These are phyloP conservation scores for Dasysyrphus tricinctus DNA, from an alignment of 2,888 invertebrate species.

Conservation along the genomic window DNA sequence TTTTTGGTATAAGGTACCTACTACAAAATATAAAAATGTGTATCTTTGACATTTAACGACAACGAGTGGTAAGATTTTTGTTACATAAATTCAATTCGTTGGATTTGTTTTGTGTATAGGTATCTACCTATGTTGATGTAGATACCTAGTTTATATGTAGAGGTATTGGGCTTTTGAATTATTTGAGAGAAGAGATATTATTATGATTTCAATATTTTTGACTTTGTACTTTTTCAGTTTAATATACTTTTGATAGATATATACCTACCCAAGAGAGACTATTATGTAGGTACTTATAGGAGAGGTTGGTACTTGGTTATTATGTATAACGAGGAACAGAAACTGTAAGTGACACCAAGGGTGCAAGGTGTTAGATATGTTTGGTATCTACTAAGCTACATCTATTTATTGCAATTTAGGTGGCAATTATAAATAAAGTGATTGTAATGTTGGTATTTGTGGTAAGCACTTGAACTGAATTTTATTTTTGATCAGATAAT, in stretches of 20 bases:
- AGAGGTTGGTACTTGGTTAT: no score
- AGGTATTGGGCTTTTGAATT: not conserved
- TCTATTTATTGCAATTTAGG: not conserved
- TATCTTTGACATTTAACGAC: conserved; percentile 8
- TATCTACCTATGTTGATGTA: no score
- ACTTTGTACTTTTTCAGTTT: no score
- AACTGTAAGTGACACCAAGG: conserved; percentile 58
- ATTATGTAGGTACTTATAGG: no score
- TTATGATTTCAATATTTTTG: not conserved
- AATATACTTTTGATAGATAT: no score
- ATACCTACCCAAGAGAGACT: no score
- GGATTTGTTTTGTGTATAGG: not conserved
- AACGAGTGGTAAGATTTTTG: conserved; percentile 2
- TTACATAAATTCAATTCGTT: conserved; percentile 6
- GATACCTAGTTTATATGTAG: not conserved
- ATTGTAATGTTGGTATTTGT: conserved; percentile 56
- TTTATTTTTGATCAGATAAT: not conserved
- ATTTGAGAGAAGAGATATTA: not conserved
- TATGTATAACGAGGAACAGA: not conserved
- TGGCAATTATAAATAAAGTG: conserved; percentile 36
- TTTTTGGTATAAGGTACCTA: not conserved
- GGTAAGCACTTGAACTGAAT: conserved; percentile 71
- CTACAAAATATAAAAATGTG: not conserved
- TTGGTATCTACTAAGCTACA: no score
- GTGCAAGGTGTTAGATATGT: conserved; percentile 31